Evolutionary conservation across 2,888 invertebrate genomes (phyloP).

Genomic region (Timema podura): DNA sequence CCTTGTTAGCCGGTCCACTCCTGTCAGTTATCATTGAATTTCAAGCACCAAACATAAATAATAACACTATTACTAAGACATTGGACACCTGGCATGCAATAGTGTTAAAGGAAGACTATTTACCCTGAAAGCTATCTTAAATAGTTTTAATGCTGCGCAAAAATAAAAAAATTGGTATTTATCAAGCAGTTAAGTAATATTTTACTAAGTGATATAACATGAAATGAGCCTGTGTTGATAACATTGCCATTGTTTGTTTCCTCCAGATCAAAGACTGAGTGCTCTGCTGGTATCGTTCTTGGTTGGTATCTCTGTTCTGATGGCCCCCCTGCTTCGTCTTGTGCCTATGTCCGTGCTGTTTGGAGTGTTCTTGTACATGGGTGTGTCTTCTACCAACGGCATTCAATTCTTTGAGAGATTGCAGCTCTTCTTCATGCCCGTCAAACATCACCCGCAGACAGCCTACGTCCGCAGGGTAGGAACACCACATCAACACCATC

Average conservation of each 20-base stretch:
- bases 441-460: slow-evolving; percentile 90
- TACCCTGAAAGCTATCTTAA: too few relatives aligned
- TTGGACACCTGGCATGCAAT: too few relatives aligned
- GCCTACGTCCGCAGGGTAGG: slow-evolving; percentile 83
- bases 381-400: slow-evolving; percentile 88
- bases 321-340: slow-evolving; percentile 71
- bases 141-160: too few relatives aligned
- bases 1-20: too few relatives aligned
- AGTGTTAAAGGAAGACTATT: too few relatives aligned
- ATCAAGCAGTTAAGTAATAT: too few relatives aligned
- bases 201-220: too few relatives aligned
- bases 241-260: neutral
- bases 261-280: slow-evolving; percentile 77
- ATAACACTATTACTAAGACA: too few relatives aligned
- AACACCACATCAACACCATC: slow-evolving; percentile 29
- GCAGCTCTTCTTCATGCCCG: slow-evolving; percentile 86
- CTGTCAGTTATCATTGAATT: too few relatives aligned
- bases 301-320: slow-evolving; percentile 79
- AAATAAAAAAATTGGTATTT: too few relatives aligned
- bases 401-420: slow-evolving; percentile 91
- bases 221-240: too few relatives aligned
- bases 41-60: too few relatives aligned
- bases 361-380: slow-evolving; percentile 97
- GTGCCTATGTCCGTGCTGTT: slow-evolving; percentile 96
- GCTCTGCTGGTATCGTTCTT: slow-evolving; percentile 74